A percentile compares a stretch with the other conserved stretches of the same genome.
phyloP scores from a whole-genome alignment of 1,140 invertebrate species.

The Drosophila orena region DNA sequence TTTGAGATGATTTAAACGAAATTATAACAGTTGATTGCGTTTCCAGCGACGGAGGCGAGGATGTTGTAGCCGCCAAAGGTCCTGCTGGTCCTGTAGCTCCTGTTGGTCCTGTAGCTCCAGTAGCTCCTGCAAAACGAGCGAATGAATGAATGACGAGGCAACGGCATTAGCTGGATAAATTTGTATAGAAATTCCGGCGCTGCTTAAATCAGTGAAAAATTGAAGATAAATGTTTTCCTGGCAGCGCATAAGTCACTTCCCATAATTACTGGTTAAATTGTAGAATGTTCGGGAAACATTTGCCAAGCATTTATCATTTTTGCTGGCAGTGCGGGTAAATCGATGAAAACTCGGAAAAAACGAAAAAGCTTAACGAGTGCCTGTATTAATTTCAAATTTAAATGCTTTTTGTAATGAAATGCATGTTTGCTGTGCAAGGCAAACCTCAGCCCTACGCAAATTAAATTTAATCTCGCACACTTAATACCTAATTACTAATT shows the following conservation, averaged over 20 bases:
- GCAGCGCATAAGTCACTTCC: constrained; percentile 41
- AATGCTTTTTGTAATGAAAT: constrained; percentile 31
- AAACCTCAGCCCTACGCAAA: background rate
- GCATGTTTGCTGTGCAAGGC: background rate
- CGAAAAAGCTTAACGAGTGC: background rate
- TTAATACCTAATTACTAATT: no score
- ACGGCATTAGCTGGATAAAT: constrained; percentile 58
- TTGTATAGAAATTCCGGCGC: constrained; percentile 42
- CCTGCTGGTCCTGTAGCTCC: constrained; percentile 25
- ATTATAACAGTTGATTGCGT: constrained; percentile 85
- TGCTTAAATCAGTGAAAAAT: constrained; percentile 40
- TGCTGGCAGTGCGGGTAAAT: background rate
- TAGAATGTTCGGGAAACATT: constrained; percentile 24
- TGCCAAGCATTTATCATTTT: constrained; percentile 36
- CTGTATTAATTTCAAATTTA: no score
- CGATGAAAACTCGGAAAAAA: background rate
- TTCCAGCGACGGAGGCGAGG: constrained; percentile 60
- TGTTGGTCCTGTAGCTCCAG: constrained; percentile 9
- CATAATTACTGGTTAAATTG: constrained; percentile 52
- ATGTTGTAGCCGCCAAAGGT: constrained; percentile 18
- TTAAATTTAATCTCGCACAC: no score
- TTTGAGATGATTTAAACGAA: constrained; percentile 85
- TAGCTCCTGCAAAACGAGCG: constrained; percentile 11
- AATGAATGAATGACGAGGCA: constrained; percentile 51
- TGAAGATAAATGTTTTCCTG: constrained; percentile 37